Percentiles rank a stretch among this genome's conserved stretches.
Conservation (phyloP, 2,113 vertebrate species). For the Accipiter virgatus region DNA sequence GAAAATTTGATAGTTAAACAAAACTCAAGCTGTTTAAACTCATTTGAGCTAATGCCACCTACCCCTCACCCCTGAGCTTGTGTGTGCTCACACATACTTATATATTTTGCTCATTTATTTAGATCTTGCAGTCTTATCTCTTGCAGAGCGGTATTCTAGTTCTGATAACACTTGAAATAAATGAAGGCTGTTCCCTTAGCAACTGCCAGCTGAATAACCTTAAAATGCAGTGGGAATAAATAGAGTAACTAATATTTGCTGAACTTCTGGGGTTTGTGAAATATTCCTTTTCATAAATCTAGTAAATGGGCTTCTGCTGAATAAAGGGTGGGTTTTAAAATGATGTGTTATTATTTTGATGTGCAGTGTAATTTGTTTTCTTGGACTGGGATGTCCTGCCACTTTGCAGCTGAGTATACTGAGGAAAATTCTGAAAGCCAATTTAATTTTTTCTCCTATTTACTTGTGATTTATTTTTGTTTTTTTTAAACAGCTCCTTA, state of each 20-base stretch:
- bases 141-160: background rate
- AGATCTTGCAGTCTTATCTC: background rate
- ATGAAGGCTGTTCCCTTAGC: conserved; percentile 34
- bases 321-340: conserved; percentile 31
- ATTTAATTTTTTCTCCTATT: background rate
- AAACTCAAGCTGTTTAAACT: background rate
- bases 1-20: background rate
- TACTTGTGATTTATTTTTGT: conserved; percentile 25
- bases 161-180: conserved; percentile 2
- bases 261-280: background rate
- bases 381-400: background rate
- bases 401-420: background rate
- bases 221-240: background rate
- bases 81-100: background rate
- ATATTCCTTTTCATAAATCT: conserved; percentile 25
- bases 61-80: background rate
- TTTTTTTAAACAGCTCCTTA: background rate
- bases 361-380: conserved; percentile 12
- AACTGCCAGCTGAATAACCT: conserved; percentile 23
- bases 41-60: background rate
- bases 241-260: conserved; percentile 33
- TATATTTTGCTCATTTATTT: background rate
- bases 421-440: conserved; percentile 8
- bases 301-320: background rate
- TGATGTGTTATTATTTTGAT: conserved; percentile 36